A percentile compares a stretch with the other conserved stretches of the same genome.
Evolutionary conservation across 1,140 invertebrate species (phyloP).

Genomic region (Caenorhabditis brenneri): DNA sequence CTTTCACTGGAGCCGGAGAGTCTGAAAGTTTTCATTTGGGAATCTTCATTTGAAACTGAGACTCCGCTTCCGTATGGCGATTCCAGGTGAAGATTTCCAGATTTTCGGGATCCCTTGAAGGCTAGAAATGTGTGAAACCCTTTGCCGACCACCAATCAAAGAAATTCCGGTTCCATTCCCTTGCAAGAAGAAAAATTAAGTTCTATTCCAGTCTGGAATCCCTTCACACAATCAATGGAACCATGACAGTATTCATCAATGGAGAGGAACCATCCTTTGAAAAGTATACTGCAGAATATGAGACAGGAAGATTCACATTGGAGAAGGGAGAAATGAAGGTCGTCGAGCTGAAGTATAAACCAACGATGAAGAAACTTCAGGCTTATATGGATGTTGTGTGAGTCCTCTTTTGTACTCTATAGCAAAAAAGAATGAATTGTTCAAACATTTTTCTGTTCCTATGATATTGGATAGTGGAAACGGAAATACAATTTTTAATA

Average conservation of each 20-base stretch:
- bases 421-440: not conserved
- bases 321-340: not conserved
- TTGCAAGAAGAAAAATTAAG: too few relatives aligned
- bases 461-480: not conserved
- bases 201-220: not conserved
- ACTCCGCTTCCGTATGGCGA: too few relatives aligned
- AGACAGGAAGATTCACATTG: not conserved
- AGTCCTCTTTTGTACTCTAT: not conserved
- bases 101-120: too few relatives aligned
- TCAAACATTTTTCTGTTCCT: not conserved
- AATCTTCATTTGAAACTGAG: too few relatives aligned
- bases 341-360: not conserved
- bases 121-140: too few relatives aligned
- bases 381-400: slow-evolving; percentile 8
- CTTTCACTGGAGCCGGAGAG: too few relatives aligned
- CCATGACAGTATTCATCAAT: not conserved
- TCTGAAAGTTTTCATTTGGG: too few relatives aligned
- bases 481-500: not conserved
- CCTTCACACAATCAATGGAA: not conserved
- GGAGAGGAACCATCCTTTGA: not conserved
- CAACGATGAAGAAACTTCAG: not conserved
- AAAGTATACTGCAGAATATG: not conserved
- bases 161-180: too few relatives aligned
- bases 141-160: too few relatives aligned
- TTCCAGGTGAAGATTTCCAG: too few relatives aligned